Conservation (phyloP, 2,113 vertebrate species). For the Nannobrachium achirus region DNA sequence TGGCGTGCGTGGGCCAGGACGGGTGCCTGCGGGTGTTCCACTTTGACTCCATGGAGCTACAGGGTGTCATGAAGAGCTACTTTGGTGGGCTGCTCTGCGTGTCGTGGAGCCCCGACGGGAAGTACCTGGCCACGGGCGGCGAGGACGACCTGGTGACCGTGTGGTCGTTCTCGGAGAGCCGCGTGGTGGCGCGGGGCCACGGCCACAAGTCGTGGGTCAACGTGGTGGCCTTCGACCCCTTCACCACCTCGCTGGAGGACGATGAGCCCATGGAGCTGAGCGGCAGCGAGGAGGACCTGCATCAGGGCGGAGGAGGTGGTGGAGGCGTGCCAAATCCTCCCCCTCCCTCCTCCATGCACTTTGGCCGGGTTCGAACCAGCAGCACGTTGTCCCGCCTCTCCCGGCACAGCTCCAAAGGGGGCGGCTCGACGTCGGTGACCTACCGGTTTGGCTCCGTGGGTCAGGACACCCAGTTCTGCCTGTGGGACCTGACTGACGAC, state of each 20-base stretch:
- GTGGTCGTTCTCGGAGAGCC: constrained; percentile 89
- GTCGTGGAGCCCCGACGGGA: constrained; percentile 93
- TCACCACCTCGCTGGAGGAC: constrained; percentile 84
- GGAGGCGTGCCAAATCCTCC: background rate
- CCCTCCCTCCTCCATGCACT: constrained; percentile 62
- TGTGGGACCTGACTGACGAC: constrained; percentile 92
- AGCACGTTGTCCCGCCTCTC: constrained; percentile 86
- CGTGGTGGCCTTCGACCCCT: constrained; percentile 91
- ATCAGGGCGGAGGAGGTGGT: constrained; percentile 57
- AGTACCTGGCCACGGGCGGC: constrained; percentile 89
- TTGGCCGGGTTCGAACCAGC: constrained; percentile 80
- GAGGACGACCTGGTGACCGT: constrained; percentile 93
- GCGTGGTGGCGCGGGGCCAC: constrained; percentile 88
- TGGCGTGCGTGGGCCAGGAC: constrained; percentile 93
- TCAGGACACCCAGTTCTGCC: constrained; percentile 92
- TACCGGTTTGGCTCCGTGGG: constrained; percentile 93
- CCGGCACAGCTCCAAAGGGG: constrained; percentile 79
- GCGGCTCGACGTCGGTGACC: constrained; percentile 75
- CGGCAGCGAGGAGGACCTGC: constrained; percentile 81
- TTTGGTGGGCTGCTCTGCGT: constrained; percentile 92
- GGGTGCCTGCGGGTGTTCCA: constrained; percentile 90
- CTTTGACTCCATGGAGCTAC: constrained; percentile 91
- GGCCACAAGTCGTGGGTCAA: constrained; percentile 97
- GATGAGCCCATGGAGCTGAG: constrained; percentile 78
- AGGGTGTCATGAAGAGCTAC: constrained; percentile 93